Percentiles rank a stretch among this genome's conserved stretches.
Conservation (phyloP, 2,888 invertebrate genomes). For the Cephus nigrinus region DNA sequence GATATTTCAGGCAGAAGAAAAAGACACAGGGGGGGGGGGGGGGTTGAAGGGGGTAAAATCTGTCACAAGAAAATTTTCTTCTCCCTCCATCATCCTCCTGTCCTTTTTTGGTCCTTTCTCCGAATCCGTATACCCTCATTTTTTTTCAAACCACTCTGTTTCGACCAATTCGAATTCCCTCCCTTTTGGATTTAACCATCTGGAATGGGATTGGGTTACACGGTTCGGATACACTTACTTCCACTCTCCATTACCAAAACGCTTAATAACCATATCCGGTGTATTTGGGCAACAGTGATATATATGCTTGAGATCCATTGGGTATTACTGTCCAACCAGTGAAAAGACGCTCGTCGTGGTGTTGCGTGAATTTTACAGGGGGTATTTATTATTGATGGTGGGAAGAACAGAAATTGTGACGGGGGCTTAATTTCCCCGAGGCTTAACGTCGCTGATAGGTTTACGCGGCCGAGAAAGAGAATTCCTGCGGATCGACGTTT, state of each 20-base stretch:
- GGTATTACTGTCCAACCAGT: background rate
- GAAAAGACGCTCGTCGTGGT: background rate
- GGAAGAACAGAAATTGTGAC: background rate
- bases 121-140: background rate
- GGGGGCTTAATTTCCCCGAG: background rate
- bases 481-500: background rate
- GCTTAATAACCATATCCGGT: background rate
- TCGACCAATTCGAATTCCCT: background rate
- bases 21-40: background rate
- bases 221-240: background rate
- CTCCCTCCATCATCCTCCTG: background rate
- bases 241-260: background rate
- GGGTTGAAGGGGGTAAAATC: slow-evolving; percentile 9
- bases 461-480: background rate
- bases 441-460: background rate
- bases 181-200: background rate
- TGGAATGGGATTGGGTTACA: background rate
- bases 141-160: background rate
- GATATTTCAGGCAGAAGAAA: background rate
- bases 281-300: background rate
- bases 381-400: background rate
- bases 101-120: background rate
- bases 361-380: background rate
- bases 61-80: background rate
- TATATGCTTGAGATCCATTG: background rate